These are phyloP conservation scores for Takifugu bimaculatus DNA, from an alignment of 2,113 vertebrate species.

Conservation along the genomic window DNA sequence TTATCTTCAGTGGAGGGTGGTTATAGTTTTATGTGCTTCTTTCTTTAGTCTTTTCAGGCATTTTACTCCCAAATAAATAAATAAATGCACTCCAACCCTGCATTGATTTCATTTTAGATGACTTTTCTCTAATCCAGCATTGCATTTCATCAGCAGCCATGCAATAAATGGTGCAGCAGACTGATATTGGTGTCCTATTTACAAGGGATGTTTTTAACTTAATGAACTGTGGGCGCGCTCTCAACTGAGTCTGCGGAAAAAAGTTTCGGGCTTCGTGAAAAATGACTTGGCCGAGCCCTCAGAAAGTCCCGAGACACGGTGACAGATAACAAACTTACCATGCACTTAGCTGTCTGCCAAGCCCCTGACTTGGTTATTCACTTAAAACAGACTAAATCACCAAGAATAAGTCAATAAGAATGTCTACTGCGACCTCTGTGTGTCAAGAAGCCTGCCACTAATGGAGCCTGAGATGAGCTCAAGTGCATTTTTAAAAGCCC, in stretches of 20 bases:
- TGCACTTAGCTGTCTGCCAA: conserved; percentile 36
- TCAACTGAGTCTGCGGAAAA: conserved; percentile 42
- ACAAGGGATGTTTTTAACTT: conserved; percentile 61
- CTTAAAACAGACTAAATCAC: conserved; percentile 64
- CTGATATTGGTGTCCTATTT: conserved; percentile 54
- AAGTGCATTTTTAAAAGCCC: conserved; percentile 69
- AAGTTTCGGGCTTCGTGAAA: conserved; percentile 30
- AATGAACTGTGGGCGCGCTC: conserved; percentile 55
- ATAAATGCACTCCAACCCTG: too few species aligned
- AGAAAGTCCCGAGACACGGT: conserved; percentile 24
- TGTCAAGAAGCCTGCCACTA: conserved; percentile 45
- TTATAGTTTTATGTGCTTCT: too few species aligned
- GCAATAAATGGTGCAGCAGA: conserved; percentile 40
- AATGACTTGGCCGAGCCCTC: conserved; percentile 37
- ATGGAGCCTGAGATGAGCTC: conserved; percentile 63
- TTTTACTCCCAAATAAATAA: too few species aligned
- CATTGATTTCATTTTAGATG: too few species aligned
- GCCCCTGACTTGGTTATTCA: conserved; percentile 52
- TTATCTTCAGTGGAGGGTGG: too few species aligned
- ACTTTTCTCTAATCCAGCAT: conserved; percentile 27
- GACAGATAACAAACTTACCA: conserved; percentile 49
- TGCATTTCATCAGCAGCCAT: conserved; percentile 56
- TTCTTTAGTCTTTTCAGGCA: too few species aligned
- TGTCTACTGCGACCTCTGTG: conserved; percentile 49
- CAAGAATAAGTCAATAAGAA: conserved; percentile 66